Evolutionary conservation across 2,113 vertebrate species (phyloP).

Genomic region (Elaphurus davidianus): DNA sequence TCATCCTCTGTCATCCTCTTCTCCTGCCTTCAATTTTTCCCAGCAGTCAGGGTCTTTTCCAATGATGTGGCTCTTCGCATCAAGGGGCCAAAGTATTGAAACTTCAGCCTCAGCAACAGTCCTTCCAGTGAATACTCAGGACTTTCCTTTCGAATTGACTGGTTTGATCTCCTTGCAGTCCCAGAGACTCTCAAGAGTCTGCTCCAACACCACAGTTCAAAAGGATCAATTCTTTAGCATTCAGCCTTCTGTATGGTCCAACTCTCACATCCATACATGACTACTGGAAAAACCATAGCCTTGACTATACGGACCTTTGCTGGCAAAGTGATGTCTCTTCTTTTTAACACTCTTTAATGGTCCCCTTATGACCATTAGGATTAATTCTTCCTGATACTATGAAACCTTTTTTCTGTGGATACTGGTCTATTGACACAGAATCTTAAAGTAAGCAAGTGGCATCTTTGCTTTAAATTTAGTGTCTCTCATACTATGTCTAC

Average conservation of each 20-base stretch:
- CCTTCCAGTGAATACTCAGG: neutral
- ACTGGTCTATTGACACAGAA: neutral
- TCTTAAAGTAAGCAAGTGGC: neutral
- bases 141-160: neutral
- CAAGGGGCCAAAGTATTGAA: neutral
- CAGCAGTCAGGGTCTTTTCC: neutral
- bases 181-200: neutral
- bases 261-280: neutral
- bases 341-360: neutral
- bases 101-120: neutral
- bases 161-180: neutral
- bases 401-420: neutral
- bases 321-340: neutral
- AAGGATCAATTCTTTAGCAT: neutral
- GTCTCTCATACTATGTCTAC: neutral
- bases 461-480: neutral
- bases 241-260: neutral
- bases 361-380: neutral
- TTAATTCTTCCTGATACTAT: too few species aligned
- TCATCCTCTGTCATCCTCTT: neutral
- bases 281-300: neutral
- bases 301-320: neutral
- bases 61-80: accelerated
- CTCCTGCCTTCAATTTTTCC: neutral
- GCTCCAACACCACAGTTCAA: neutral